Conservation (phyloP, 2,888 invertebrate genomes). For the Polydrusus tereticollis region DNA sequence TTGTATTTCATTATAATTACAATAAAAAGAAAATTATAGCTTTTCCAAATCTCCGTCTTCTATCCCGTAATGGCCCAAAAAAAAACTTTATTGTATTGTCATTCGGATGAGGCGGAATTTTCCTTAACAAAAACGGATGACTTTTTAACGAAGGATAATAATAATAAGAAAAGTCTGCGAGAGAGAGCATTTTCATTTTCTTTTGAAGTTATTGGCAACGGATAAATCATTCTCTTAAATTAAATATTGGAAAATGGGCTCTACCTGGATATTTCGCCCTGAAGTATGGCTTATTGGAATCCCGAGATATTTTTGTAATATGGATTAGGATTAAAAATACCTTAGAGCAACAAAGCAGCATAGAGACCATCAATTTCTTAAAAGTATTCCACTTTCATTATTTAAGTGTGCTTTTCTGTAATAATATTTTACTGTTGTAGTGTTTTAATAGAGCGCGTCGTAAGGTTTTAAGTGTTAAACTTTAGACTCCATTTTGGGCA, state of each 20-base stretch:
- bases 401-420: no score
- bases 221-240: conserved; percentile 13
- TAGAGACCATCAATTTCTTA: no score
- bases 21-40: neutral
- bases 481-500: no score
- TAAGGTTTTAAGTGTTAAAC: no score
- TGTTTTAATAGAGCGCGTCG: no score
- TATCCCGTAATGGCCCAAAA: neutral
- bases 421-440: no score
- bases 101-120: neutral
- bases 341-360: neutral
- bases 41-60: neutral
- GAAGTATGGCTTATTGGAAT: neutral
- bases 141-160: conserved; percentile 8
- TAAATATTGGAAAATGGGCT: conserved; percentile 6
- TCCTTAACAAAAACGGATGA: conserved; percentile 7
- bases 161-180: neutral
- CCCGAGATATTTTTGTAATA: neutral
- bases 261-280: neutral
- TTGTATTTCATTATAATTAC: neutral
- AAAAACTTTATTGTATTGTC: neutral
- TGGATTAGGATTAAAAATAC: neutral
- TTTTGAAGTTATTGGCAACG: conserved; percentile 9
- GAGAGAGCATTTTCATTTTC: conserved; percentile 12
- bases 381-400: no score